Conservation (phyloP, 2,888 invertebrate genomes). For the Papilio protenor region DNA sequence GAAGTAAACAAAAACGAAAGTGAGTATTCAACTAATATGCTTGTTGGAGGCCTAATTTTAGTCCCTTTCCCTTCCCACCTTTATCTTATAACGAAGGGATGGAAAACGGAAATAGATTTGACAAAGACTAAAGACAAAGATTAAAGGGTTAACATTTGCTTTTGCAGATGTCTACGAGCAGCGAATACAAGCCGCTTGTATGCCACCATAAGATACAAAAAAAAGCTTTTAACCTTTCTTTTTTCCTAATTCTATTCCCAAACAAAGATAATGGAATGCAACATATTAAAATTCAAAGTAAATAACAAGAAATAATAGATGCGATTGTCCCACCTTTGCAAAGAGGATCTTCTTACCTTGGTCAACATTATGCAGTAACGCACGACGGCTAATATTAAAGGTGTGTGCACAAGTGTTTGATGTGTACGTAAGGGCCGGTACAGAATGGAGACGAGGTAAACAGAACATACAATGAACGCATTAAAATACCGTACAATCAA, state of each 20-base stretch:
- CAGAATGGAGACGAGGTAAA: slow-evolving; percentile 16
- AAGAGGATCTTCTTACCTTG: slow-evolving; percentile 19
- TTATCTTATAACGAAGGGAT: too few species aligned
- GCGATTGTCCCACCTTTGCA: slow-evolving; percentile 15
- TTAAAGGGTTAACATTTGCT: too few species aligned
- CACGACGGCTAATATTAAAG: slow-evolving; percentile 46
- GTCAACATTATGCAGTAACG: slow-evolving; percentile 39
- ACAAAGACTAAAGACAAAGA: too few species aligned
- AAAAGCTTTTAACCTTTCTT: too few species aligned
- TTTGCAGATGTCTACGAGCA: too few species aligned
- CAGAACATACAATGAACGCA: slow-evolving; percentile 24
- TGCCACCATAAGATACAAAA: too few species aligned
- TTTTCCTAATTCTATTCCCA: neutral
- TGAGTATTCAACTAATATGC: too few species aligned
- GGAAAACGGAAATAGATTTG: too few species aligned
- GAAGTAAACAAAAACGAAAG: too few species aligned
- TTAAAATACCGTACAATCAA: slow-evolving; percentile 27
- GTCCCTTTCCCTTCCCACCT: too few species aligned
- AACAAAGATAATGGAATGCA: neutral
- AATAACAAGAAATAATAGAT: slow-evolving; percentile 11
- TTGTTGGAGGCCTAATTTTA: too few species aligned
- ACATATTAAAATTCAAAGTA: neutral
- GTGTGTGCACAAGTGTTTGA: slow-evolving; percentile 45
- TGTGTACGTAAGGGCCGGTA: slow-evolving; percentile 20
- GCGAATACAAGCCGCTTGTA: too few species aligned